Conservation (phyloP, 2,888 invertebrate genomes). For the Drosophila aldrichi region DNA sequence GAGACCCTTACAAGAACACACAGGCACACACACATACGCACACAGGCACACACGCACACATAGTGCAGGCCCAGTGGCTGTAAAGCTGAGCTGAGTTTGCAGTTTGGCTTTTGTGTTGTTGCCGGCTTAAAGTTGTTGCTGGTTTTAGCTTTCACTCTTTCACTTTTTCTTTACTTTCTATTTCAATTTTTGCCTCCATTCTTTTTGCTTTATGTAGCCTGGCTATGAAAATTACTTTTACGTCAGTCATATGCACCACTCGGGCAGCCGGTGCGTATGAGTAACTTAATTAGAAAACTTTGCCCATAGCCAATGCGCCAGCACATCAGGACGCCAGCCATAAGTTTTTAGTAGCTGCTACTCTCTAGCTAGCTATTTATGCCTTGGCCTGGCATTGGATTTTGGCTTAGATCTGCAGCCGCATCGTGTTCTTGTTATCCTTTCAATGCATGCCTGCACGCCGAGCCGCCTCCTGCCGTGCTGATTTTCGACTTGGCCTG, state of each 20-base stretch:
- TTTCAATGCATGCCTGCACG: slow-evolving; percentile 19
- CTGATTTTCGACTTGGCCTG: slow-evolving; percentile 35
- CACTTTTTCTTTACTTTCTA: not conserved
- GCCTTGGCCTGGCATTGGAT: slow-evolving; percentile 41
- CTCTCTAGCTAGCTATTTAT: slow-evolving; percentile 51
- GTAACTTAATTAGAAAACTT: slow-evolving; percentile 81
- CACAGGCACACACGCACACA: not conserved
- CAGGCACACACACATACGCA: not conserved
- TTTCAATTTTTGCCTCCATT: not conserved
- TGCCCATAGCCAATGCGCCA: slow-evolving; percentile 59
- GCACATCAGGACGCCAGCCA: slow-evolving; percentile 14
- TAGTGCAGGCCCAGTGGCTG: slow-evolving; percentile 6
- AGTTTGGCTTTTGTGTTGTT: slow-evolving; percentile 70
- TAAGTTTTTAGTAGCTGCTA: slow-evolving; percentile 51
- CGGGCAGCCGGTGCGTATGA: slow-evolving; percentile 74
- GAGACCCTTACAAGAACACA: slow-evolving; percentile 15
- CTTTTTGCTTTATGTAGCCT: slow-evolving; percentile 7
- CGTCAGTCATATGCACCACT: slow-evolving; percentile 74
- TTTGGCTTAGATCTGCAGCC: slow-evolving; percentile 43
- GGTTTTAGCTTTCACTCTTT: slow-evolving; percentile 60
- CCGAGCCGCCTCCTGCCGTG: no score
- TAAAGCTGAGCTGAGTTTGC: slow-evolving; percentile 52
- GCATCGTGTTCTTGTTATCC: slow-evolving; percentile 13
- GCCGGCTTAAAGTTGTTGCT: slow-evolving; percentile 59
- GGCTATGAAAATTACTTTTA: slow-evolving; percentile 77